Evolutionary conservation across 37 sponge, comb jelly and placozoan species (phyloP).

Genomic region (Agelas oroides): DNA sequence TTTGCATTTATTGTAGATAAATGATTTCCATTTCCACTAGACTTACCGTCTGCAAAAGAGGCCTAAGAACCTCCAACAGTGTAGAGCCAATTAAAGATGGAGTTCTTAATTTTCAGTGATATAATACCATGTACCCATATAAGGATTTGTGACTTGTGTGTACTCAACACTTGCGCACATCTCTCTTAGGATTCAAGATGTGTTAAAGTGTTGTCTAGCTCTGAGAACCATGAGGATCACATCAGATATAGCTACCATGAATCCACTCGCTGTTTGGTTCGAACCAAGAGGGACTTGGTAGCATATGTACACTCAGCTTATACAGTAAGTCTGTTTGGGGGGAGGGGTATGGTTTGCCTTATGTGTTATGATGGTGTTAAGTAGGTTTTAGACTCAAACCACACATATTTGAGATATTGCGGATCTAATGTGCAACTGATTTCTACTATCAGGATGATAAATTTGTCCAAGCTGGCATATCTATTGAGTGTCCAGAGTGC

Average conservation of each 20-base stretch:
- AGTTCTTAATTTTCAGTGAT: too few relatives aligned
- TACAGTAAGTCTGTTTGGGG: conserved; percentile 5
- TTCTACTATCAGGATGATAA: conserved; percentile 27
- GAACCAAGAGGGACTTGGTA: conserved; percentile 19
- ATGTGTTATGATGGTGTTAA: too few relatives aligned
- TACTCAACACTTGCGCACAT: background rate
- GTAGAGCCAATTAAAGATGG: too few relatives aligned
- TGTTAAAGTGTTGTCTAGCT: conserved; percentile 1
- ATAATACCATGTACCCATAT: too few relatives aligned
- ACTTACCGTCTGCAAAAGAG: too few relatives aligned
- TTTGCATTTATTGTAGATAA: too few relatives aligned
- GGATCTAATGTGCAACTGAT: background rate
- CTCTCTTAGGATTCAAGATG: background rate
- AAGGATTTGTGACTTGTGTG: too few relatives aligned
- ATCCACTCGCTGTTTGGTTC: conserved; percentile 18
- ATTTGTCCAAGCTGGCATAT: conserved; percentile 45
- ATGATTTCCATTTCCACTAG: too few relatives aligned
- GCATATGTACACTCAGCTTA: conserved; percentile 3
- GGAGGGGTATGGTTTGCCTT: background rate
- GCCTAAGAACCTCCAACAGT: too few relatives aligned
- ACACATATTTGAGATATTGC: background rate
- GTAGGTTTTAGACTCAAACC: too few relatives aligned
- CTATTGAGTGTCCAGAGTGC: conserved; percentile 48
- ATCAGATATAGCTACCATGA: conserved; percentile 34
- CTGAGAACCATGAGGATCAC: background rate